Base-by-base conservation (phyloP, 2,113 vertebrate species). In the Brachyistius frenatus region DNA sequence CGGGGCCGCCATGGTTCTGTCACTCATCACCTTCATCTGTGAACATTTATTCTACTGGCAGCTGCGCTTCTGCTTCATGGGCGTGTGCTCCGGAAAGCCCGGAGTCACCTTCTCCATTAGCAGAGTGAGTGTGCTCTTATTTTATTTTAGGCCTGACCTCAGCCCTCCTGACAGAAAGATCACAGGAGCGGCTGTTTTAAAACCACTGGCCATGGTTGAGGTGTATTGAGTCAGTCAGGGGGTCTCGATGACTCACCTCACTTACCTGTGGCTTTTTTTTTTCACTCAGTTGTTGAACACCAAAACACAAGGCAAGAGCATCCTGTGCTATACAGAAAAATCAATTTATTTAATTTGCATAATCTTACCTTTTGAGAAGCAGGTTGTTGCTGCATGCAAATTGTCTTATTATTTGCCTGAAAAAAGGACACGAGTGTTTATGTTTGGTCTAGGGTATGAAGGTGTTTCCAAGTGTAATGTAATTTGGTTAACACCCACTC, bases 31-130 rank as follows among this genome's bases (percentile, higher is more conserved):
- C 83, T 99, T 99, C 95, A 99, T 99, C 93, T 96, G 96, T 63
- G 98, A 99, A 86, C 98, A 99, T 89, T 97, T 96, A 87, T 99
- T 99, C 95, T 99, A 98, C 92, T 99, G 98, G 98, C 98, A 99
- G 64, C 97, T 99, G 93, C 96, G 98, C 53, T 98, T 99, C 92
- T 99, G 98, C 94, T 99, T 99, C 92, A 99, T 99, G 96, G 98
- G 98, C 0, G 93, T 96, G 91, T 99, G 98, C 87, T 95, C 97
- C n/a, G 98, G 98, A 92, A 96, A 97, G 88, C 98, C 98, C 0
- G 97, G 97, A 83, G 71, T 97, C 78, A 96, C 97, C 91, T 99
- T 99, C 95, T 98, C 98, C 88, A 98, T 99, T 90, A 99, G 98
- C 95, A 98, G 98, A 95, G 98, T 99, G 90, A 98, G 97, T 89